A percentile compares a stretch with the other conserved stretches of the same genome.
phyloP scores from a whole-genome alignment of 2,797 vertebrate genomes.

The Eulemur rubriventer region DNA sequence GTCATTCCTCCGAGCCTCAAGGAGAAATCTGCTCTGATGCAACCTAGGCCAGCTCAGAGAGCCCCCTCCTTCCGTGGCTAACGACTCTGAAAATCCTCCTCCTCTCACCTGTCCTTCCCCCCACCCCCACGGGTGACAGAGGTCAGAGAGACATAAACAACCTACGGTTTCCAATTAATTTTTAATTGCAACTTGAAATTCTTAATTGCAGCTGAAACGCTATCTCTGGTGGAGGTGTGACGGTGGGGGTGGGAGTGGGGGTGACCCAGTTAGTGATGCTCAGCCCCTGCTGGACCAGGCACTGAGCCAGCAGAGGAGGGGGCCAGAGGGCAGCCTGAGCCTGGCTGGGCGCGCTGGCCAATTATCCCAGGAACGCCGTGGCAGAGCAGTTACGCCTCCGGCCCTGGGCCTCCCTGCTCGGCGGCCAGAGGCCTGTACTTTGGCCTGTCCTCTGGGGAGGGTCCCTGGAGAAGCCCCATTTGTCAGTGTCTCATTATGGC shows the following conservation, averaged over 20 bases:
- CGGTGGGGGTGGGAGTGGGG: not conserved
- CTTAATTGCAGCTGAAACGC: slow-evolving; percentile 70
- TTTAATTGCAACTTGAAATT: slow-evolving; percentile 79
- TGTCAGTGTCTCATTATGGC: slow-evolving; percentile 55
- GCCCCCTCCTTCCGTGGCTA: not conserved
- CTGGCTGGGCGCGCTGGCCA: not conserved
- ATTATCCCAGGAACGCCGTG: not conserved
- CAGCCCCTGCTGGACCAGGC: not conserved
- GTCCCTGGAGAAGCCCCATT: not conserved
- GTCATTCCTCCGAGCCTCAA: not conserved
- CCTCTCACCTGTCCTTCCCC: slow-evolving; percentile 15
- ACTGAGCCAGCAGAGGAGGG: not conserved
- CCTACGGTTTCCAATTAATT: slow-evolving; percentile 78
- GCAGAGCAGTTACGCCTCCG: not conserved
- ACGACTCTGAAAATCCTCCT: not conserved
- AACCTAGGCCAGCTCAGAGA: not conserved
- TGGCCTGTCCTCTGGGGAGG: not conserved
- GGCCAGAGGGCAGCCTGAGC: not conserved
- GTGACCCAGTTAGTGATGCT: slow-evolving; percentile 65
- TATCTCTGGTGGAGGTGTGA: slow-evolving; percentile 27
- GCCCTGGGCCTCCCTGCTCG: not conserved
- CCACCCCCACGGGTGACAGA: not conserved
- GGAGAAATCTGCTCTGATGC: not conserved
- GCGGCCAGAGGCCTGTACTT: not conserved
- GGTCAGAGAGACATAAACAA: slow-evolving; percentile 75